phyloP scores from a whole-genome alignment of 2,888 invertebrate genomes.

The Phyllotreta cruciferae region DNA sequence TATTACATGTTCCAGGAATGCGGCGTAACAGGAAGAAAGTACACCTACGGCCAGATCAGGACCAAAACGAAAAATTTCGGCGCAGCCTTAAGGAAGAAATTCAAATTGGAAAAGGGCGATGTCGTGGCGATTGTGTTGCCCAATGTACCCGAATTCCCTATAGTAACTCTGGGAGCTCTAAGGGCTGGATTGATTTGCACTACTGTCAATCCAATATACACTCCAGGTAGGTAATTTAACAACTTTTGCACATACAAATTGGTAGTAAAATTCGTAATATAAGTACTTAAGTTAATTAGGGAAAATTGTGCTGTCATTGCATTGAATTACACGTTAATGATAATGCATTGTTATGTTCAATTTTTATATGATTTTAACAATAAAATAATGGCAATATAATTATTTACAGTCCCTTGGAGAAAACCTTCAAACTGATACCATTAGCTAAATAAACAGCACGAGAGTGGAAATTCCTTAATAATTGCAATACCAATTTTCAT shows the following conservation, averaged over 20 bases:
- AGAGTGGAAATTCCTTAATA: no score
- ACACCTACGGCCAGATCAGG: constrained; percentile 73
- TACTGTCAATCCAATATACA: constrained; percentile 79
- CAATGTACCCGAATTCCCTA: constrained; percentile 77
- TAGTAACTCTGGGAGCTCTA: constrained; percentile 70
- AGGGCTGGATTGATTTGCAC: constrained; percentile 75
- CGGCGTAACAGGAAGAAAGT: constrained; percentile 73
- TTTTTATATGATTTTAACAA: no score
- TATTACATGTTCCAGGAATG: constrained; percentile 69
- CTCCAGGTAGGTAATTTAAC: constrained; percentile 51
- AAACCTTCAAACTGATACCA: no score
- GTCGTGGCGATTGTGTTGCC: constrained; percentile 75
- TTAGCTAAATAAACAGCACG: no score
- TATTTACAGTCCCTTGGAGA: no score
- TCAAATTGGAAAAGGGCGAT: constrained; percentile 71
- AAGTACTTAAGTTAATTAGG: not conserved
- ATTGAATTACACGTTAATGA: no score
- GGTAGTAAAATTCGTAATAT: not conserved
- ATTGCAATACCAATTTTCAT: no score
- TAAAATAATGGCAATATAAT: no score
- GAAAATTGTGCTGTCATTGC: not conserved
- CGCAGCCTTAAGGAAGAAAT: constrained; percentile 65
- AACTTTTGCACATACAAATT: not conserved
- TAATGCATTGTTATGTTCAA: no score
- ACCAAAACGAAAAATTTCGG: constrained; percentile 68